Evolutionary conservation across 2,797 vertebrate genomes (phyloP), one percentile per base, ranked within the genome.

Genomic region (Myotis daubentonii): DNA sequence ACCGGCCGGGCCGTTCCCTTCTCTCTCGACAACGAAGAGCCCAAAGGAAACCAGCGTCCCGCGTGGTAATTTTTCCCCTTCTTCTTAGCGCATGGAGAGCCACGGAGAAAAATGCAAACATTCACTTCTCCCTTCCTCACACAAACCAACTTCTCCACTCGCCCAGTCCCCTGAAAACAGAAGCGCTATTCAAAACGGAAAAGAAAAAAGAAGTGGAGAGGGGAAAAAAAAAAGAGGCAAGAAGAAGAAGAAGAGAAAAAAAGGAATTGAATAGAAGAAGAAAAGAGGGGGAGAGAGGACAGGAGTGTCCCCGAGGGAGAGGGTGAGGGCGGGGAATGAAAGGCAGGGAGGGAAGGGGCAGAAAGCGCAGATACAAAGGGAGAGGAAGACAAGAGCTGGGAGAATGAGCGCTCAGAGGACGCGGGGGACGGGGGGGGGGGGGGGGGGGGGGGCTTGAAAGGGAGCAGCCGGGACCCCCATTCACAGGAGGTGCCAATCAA

Each of bases 381-480:
- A 98, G 97, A 98, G 97, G 97, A 93, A 98, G 97, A 98, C 97
- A 98, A 97, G 88, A 94, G 98, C 98, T 98, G 97, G 98, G 98
- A 95, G 98, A 97, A 98, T 98, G 98, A 98, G 97, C 96, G 98
- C 33, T 97, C 97, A 97, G 89, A 98, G 98, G 98, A 98, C 98
- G 93, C 97, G 78, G 97, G 93, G 87, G 65, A 97, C 97, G 96
- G 97, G 98, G 97, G 98, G 98, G 97, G 82, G 13, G 4, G 17
- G 53, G 20, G 51, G 11, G 60, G 97, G 97, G 97, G 87, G 92
- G 23, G 91, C 97, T 97, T 98, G 98, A 98, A 98, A 98, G 98
- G 98, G 97, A 98, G 98, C 98, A 98, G 98, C 98, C 97, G 98
- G 98, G 98, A 98, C 98, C 97, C 97, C 96, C 97, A 97, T 98